Base-by-base conservation (phyloP, 2,888 invertebrate genomes). In the Cyclophora punctaria region DNA sequence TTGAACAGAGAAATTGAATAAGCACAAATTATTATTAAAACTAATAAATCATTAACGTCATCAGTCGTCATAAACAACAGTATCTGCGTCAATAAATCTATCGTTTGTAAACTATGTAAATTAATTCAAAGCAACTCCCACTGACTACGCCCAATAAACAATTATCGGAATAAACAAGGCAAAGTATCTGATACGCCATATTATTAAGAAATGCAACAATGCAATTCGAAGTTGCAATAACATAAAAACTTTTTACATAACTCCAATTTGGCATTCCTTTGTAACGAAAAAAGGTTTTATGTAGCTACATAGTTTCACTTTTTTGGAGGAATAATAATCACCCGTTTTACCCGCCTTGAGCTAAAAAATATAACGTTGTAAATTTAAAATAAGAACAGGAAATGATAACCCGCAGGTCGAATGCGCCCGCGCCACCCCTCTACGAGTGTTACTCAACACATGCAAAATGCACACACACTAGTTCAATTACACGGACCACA, bases 301-400 rank as follows among this genome's bases (percentile, higher is more conserved):
- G 44, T 44, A 4, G 7, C 6, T n/a, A 20, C 20, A 20, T 20
- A 20, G 20, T 20, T 20, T 20, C 20, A 48, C 7, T 48, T 34
- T 52, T 51, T 49, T 49, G 56, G 56, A 60, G 52, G 57, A 56
- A 66, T 63, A 65, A 66, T 59, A 64, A 60, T 20, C 20, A 20
- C 67, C 75, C 77, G 74, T 69, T 61, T 67, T 72, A 20, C 75
- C 68, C 64, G 58, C 59, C 59, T 49, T 57, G 48, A 64, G 75
- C 76, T 81, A 84, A 84, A 85, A 85, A 82, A 66, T 64, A 66
- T 70, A 69, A 75, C 74, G 84, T 78, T 83, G 83, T 85, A 86
- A 83, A 85, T 82, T 81, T 83, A 80, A 84, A 87, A 84, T 83
- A 78, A 72, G 83, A 80, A 86, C 87, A 87, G 88, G 89, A 88